Conservation (phyloP, 2,113 vertebrate species). For the Atlantisia rogersi region DNA sequence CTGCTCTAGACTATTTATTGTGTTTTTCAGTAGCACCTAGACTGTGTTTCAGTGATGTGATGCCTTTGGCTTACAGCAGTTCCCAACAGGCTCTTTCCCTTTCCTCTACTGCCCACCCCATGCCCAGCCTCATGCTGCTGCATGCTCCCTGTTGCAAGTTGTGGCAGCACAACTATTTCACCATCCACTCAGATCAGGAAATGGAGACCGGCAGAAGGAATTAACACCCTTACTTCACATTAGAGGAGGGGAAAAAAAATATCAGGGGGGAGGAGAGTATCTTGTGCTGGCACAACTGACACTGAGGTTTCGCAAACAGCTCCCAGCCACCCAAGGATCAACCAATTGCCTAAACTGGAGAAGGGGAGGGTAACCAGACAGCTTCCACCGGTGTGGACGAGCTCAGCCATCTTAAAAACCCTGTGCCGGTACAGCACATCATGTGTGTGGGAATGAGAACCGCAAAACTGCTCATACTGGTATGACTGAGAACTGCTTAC, state of each 20-base stretch:
- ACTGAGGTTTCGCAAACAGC: neutral
- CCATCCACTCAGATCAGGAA: constrained; percentile 38
- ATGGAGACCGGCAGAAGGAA: constrained; percentile 9
- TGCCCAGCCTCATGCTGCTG: neutral
- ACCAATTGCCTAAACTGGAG: neutral
- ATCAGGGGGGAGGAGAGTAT: neutral
- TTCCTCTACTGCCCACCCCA: neutral
- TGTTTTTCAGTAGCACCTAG: neutral
- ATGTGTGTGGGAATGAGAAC: neutral
- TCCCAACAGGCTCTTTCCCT: neutral
- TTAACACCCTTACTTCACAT: neutral
- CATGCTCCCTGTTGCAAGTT: constrained; percentile 22
- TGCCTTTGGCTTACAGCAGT: neutral
- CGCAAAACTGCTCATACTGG: neutral
- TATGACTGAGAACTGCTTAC: neutral
- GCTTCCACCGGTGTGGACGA: neutral
- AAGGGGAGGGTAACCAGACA: neutral
- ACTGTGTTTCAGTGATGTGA: neutral
- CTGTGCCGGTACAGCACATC: neutral
- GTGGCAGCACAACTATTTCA: constrained; percentile 41
- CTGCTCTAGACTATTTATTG: constrained; percentile 7
- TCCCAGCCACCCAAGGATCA: neutral
- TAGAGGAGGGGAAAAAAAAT: neutral
- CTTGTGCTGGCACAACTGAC: neutral
- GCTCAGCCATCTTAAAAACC: neutral